phyloP scores from a whole-genome alignment of 2,797 vertebrate species.

The Oceanodroma leucorhoa region DNA sequence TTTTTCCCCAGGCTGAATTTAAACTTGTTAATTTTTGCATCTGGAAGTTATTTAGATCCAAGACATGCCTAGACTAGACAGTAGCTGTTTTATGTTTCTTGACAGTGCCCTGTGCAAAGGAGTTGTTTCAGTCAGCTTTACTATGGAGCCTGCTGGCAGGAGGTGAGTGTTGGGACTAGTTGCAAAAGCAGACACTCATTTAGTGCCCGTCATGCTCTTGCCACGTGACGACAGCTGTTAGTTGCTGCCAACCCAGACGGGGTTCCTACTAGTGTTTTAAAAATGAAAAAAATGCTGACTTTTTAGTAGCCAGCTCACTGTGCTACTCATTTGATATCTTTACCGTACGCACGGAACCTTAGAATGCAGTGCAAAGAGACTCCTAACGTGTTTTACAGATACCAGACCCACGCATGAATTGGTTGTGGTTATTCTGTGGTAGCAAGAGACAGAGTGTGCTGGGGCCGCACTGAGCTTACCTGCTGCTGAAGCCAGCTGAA shows the following conservation, averaged over 20 bases:
- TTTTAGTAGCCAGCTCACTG: not conserved
- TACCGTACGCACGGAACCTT: not conserved
- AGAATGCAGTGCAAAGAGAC: not conserved
- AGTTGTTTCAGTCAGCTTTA: not conserved
- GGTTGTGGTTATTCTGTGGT: not conserved
- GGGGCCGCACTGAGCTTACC: constrained; percentile 71
- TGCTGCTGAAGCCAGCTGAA: constrained; percentile 95
- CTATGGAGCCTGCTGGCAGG: not conserved
- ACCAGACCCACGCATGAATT: rapidly evolving
- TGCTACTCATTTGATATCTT: not conserved
- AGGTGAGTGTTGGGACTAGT: rapidly evolving
- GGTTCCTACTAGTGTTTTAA: not conserved
- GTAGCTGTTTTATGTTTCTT: not conserved
- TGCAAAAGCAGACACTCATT: not conserved
- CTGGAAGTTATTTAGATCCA: not conserved
- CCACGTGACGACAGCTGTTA: not conserved
- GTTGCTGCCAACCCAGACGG: rapidly evolving
- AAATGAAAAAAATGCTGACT: not conserved
- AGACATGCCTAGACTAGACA: not conserved
- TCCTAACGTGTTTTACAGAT: rapidly evolving
- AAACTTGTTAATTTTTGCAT: not conserved
- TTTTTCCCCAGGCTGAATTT: not conserved
- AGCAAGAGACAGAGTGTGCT: not conserved
- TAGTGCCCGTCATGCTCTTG: not conserved
- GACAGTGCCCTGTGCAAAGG: not conserved